phyloP scores from a whole-genome alignment of 2,888 invertebrate genomes.

The Euplexia lucipara region DNA sequence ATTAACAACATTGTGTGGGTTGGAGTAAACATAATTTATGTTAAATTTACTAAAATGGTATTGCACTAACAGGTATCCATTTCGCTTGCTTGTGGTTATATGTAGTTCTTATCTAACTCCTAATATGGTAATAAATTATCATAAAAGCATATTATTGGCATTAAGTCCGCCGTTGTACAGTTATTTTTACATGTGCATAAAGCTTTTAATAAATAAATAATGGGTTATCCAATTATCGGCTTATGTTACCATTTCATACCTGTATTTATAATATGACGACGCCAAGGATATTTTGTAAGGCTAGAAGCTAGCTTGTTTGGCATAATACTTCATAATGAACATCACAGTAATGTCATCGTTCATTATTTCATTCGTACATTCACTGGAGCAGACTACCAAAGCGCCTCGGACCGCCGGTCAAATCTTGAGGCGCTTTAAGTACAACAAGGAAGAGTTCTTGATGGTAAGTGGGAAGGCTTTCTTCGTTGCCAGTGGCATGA shows the following conservation, averaged over 20 bases:
- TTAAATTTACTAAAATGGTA: neutral
- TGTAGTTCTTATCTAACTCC: neutral
- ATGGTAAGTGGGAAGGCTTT: constrained; percentile 49
- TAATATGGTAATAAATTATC: neutral
- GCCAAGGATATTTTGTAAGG: neutral
- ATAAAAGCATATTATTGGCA: neutral
- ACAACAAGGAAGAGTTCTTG: constrained; percentile 42
- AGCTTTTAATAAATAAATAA: neutral
- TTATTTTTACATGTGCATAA: too few species aligned
- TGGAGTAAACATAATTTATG: neutral
- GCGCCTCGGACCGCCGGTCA: constrained; percentile 42
- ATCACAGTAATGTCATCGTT: constrained; percentile 24
- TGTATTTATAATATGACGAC: constrained; percentile 3
- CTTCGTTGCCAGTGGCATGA: constrained; percentile 29
- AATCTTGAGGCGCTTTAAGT: constrained; percentile 51
- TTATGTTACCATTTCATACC: neutral
- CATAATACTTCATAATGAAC: neutral
- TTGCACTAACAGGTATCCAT: constrained; percentile 8
- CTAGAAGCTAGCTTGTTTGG: neutral
- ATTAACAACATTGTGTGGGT: neutral
- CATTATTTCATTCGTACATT: constrained; percentile 47
- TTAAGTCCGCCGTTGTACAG: too few species aligned
- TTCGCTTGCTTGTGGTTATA: constrained; percentile 18
- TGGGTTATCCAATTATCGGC: neutral
- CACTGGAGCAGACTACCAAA: constrained; percentile 57